These are phyloP conservation scores for Macropodus opercularis DNA, from an alignment of 2,797 vertebrate genomes.

Conservation along the genomic window DNA sequence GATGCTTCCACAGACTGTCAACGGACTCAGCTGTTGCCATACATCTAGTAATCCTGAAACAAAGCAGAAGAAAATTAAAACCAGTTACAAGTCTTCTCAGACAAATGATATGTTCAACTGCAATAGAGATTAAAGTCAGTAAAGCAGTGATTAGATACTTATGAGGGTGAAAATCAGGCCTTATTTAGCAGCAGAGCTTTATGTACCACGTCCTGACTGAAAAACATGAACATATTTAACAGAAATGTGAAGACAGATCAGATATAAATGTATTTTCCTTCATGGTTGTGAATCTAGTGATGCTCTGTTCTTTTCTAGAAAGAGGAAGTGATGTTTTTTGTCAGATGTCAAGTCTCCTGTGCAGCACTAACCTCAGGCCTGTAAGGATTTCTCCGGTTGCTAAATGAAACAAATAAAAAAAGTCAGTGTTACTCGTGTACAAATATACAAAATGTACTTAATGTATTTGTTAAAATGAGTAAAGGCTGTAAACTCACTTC, in stretches of 20 bases:
- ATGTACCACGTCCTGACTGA: neutral
- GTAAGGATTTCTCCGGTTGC: slow-evolving; percentile 13
- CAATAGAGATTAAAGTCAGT: neutral
- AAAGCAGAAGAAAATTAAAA: neutral
- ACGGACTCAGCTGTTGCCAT: slow-evolving; percentile 26
- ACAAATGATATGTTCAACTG: neutral
- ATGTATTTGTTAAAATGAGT: neutral
- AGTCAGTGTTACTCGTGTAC: neutral
- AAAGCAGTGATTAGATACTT: no score
- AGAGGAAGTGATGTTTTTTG: no score
- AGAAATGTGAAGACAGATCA: no score
- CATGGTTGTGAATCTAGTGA: neutral
- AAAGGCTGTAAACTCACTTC: slow-evolving; percentile 49
- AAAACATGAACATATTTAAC: no score
- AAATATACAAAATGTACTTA: neutral
- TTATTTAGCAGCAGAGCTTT: no score
- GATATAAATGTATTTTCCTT: no score
- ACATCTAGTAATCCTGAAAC: slow-evolving; percentile 17
- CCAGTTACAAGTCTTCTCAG: neutral
- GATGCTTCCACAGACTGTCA: neutral
- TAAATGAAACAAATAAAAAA: slow-evolving; percentile 21
- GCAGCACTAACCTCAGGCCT: neutral
- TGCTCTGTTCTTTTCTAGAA: no score
- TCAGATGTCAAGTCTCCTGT: neutral
- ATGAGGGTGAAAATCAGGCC: no score